These are phyloP conservation scores for Andrena trimmerana DNA, from an alignment of 2,888 invertebrate species.

Conservation along the genomic window DNA sequence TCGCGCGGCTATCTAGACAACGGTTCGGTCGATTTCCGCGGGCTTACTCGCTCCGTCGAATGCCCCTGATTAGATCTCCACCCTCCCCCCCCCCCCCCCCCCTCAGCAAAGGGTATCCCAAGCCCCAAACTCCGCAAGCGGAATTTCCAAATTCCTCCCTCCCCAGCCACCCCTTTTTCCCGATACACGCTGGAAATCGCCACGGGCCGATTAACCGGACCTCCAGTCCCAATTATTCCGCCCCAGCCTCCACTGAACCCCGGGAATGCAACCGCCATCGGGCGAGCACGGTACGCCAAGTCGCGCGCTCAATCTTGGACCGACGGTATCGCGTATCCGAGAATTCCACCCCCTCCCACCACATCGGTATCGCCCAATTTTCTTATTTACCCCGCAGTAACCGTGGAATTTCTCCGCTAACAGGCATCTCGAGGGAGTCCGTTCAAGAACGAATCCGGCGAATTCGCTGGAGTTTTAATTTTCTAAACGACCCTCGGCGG, in stretches of 20 bases:
- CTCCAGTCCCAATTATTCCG: conserved; percentile 32
- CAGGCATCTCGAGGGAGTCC: not conserved
- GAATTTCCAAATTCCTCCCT: conserved; percentile 29
- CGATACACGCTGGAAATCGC: not conserved
- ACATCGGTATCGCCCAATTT: too few relatives aligned
- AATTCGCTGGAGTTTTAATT: conserved; percentile 13
- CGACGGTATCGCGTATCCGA: too few relatives aligned
- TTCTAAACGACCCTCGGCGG: not conserved
- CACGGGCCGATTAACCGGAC: conserved; percentile 15
- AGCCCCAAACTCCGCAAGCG: not conserved
- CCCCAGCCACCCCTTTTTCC: not conserved
- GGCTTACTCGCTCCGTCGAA: conserved; percentile 26
- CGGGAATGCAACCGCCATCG: conserved; percentile 23
- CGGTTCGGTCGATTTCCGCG: conserved; percentile 45
- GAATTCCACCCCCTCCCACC: too few relatives aligned
- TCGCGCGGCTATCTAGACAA: conserved; percentile 45
- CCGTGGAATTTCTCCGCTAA: too few relatives aligned
- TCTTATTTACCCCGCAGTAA: too few relatives aligned
- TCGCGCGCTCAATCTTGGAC: not conserved
- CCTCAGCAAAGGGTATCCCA: conserved; percentile 26
- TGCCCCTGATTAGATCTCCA: conserved; percentile 59
- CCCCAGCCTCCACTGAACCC: conserved; percentile 30
- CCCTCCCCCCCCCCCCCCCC: not conserved
- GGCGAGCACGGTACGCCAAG: not conserved
- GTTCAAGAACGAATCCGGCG: not conserved